These are phyloP conservation scores for Indri indri DNA, from an alignment of 2,113 vertebrate genomes.

Conservation along the genomic window DNA sequence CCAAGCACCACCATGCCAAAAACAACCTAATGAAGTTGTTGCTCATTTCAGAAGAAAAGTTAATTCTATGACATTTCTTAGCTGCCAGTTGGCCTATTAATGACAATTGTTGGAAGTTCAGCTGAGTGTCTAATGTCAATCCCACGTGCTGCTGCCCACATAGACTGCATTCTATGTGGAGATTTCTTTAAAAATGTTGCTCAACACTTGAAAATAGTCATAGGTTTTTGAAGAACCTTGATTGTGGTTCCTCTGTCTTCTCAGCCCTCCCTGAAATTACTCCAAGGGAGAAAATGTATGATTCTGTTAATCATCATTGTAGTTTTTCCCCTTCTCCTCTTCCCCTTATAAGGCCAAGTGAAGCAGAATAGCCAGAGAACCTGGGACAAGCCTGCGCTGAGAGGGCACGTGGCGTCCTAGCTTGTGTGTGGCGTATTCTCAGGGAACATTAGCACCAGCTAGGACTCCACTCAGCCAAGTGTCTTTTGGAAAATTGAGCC, in stretches of 20 bases:
- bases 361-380: background rate
- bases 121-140: background rate
- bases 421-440: background rate
- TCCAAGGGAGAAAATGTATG: background rate
- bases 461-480: background rate
- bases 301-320: background rate
- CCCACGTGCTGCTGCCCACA: background rate
- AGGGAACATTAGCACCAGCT: background rate
- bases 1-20: background rate
- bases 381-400: accelerated
- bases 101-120: background rate
- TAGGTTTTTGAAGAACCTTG: background rate
- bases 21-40: background rate
- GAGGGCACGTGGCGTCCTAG: background rate
- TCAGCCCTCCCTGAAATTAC: background rate
- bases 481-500: background rate
- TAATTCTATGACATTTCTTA: background rate
- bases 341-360: background rate
- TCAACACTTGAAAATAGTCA: background rate
- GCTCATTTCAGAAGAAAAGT: background rate
- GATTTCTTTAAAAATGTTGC: background rate
- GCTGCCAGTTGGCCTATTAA: background rate
- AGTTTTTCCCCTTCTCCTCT: background rate
- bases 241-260: background rate
- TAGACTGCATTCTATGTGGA: background rate